Evolutionary conservation across 2,888 invertebrate genomes (phyloP).

Genomic region (Catocala nupta): DNA sequence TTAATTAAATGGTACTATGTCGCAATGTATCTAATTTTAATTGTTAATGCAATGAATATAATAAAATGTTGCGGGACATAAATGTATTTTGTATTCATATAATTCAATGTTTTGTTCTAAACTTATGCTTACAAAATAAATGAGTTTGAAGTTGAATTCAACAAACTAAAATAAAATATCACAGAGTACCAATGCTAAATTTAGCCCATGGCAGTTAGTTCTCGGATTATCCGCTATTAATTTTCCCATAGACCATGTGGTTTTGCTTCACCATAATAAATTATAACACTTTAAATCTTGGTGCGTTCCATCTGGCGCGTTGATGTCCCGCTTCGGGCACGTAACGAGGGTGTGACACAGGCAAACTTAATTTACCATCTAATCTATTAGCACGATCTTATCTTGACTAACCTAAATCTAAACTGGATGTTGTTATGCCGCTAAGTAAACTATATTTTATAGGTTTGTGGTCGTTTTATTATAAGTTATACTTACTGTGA

Average conservation of each 20-base stretch:
- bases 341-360: constrained; percentile 73
- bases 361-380: constrained; percentile 70
- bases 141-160: too few species aligned
- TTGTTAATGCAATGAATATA: too few species aligned
- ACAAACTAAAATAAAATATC: too few species aligned
- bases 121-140: too few species aligned
- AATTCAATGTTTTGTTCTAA: too few species aligned
- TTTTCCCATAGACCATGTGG: constrained; percentile 60
- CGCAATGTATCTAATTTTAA: too few species aligned
- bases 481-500: too few species aligned
- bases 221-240: constrained; percentile 61
- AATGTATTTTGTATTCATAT: too few species aligned
- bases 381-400: constrained; percentile 70
- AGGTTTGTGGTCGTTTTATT: background rate
- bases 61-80: too few species aligned
- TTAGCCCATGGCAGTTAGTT: constrained; percentile 51
- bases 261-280: constrained; percentile 61
- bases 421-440: constrained; percentile 42
- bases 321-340: constrained; percentile 45
- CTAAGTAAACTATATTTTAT: constrained; percentile 13
- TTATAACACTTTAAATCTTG: constrained; percentile 60
- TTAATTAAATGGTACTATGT: too few species aligned
- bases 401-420: constrained; percentile 56
- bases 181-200: constrained; percentile 7
- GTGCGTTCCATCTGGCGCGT: constrained; percentile 60